Percentiles rank a stretch among this genome's conserved stretches.
phyloP scores from a whole-genome alignment of 2,113 vertebrate genomes.

The Phalacrocorax pelagicus region DNA sequence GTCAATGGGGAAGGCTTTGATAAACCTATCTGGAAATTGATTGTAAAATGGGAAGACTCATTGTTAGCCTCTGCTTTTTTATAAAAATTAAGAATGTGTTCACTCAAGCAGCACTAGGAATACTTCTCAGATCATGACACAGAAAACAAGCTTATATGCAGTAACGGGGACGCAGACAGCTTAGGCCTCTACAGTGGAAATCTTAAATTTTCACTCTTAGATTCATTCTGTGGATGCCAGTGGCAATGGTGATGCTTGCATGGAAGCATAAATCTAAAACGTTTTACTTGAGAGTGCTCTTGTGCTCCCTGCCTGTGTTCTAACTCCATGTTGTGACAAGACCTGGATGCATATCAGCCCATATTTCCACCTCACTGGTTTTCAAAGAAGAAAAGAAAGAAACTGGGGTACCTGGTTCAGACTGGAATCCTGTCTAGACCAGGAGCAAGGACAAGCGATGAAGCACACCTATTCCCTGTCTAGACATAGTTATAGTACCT shows the following conservation, averaged over 20 bases:
- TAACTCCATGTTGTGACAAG: background rate
- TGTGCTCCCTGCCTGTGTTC: background rate
- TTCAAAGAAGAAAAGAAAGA: background rate
- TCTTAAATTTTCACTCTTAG: background rate
- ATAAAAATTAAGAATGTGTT: background rate
- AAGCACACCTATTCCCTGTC: background rate
- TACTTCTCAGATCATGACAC: background rate
- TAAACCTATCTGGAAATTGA: background rate
- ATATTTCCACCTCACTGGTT: background rate
- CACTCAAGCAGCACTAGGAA: background rate
- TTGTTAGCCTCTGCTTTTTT: background rate
- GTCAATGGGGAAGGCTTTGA: background rate
- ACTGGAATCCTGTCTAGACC: background rate
- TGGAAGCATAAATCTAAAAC: background rate
- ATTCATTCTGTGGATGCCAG: background rate
- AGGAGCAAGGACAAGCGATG: background rate
- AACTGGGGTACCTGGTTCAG: background rate
- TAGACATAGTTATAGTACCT: background rate
- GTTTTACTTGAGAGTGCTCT: background rate
- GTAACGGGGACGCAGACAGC: background rate
- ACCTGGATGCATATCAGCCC: background rate
- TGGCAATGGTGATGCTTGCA: background rate
- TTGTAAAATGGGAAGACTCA: background rate
- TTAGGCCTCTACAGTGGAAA: background rate
- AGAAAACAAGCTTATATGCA: background rate